phyloP scores from a whole-genome alignment of 64 coral and sea anemone genomes.

The Montipora cactus region DNA sequence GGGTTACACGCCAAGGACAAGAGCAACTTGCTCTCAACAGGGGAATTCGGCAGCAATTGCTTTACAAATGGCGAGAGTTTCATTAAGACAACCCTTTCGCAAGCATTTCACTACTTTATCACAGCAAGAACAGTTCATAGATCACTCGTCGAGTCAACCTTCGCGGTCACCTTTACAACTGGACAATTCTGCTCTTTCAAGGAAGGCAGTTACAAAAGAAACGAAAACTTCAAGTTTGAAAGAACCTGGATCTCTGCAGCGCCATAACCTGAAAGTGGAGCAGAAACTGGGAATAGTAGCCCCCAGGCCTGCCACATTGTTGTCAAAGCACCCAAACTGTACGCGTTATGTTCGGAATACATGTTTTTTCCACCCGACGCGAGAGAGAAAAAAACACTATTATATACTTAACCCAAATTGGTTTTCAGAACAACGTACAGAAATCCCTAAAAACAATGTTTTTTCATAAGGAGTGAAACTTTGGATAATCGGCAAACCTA shows the following conservation, averaged over 20 bases:
- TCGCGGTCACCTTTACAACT: neutral
- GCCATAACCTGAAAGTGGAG: neutral
- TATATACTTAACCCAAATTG: slow-evolving; percentile 51
- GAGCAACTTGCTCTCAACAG: neutral
- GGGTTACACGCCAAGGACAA: neutral
- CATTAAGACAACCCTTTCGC: neutral
- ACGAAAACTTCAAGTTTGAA: neutral
- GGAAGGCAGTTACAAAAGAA: neutral
- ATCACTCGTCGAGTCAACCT: neutral
- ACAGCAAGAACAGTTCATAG: neutral
- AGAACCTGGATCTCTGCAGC: neutral
- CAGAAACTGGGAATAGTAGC: neutral
- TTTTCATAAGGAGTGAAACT: slow-evolving; percentile 5
- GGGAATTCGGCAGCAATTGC: neutral
- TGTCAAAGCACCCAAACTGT: slow-evolving; percentile 22
- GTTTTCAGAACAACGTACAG: slow-evolving; percentile 52
- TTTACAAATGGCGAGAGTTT: neutral
- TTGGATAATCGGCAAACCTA: too few relatives aligned
- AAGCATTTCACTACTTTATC: neutral
- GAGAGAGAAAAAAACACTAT: slow-evolving; percentile 54
- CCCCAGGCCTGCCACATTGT: slow-evolving; percentile 10
- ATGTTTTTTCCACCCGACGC: slow-evolving; percentile 58
- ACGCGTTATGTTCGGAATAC: slow-evolving; percentile 35
- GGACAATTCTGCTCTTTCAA: neutral
- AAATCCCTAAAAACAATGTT: slow-evolving; percentile 49